phyloP scores from a whole-genome alignment of 2,113 vertebrate species.

The Sprattus sprattus region DNA sequence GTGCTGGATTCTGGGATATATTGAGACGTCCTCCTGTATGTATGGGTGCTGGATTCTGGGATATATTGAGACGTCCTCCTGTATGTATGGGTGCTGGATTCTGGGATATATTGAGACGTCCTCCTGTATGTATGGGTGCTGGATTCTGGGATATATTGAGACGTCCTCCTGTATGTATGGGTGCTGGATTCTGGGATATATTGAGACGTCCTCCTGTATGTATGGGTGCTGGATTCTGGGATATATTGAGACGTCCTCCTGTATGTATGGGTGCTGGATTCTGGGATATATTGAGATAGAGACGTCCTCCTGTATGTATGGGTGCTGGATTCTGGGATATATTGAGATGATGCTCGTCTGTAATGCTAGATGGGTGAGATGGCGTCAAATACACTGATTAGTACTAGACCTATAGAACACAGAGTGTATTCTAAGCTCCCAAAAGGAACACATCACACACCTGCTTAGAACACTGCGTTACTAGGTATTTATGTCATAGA shows the following conservation, averaged over 20 bases:
- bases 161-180: not conserved
- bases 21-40: no score
- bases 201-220: constrained; percentile 7
- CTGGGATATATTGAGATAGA: no score
- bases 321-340: constrained; percentile 20
- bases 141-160: constrained; percentile 29
- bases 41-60: no score
- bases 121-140: no score
- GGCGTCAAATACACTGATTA: constrained; percentile 28
- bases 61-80: constrained; percentile 35
- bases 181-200: no score
- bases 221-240: no score
- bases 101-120: constrained; percentile 26
- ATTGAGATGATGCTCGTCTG: constrained; percentile 24
- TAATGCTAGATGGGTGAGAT: constrained; percentile 26
- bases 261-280: not conserved
- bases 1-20: constrained; percentile 29
- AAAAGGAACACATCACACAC: not conserved
- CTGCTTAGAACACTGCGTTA: not conserved
- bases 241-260: constrained; percentile 15
- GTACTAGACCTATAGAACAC: constrained; percentile 32
- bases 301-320: constrained; percentile 11
- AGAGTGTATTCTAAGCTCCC: not conserved
- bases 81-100: no score
- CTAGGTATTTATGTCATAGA: not conserved